Evolutionary conservation across 2,888 invertebrate species (phyloP).

Genomic region (Pheosia gnoma): DNA sequence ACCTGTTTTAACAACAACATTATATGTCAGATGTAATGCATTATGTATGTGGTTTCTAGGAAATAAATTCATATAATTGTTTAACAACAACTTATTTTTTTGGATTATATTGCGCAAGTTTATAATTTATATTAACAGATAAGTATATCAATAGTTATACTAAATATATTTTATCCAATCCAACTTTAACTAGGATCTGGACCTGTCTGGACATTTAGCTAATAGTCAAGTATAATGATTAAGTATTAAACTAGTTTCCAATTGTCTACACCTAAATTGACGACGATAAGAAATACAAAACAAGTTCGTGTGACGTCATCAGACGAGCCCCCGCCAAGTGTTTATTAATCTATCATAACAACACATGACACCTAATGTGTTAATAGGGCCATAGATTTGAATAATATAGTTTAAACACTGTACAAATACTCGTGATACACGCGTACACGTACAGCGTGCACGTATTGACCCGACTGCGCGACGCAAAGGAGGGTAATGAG

Average conservation of each 20-base stretch:
- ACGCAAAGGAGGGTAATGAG: too few species aligned
- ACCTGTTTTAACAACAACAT: too few species aligned
- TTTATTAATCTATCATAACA: slow-evolving; percentile 13
- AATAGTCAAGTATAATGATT: not conserved
- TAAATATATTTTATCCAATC: too few species aligned
- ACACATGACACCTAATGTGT: slow-evolving; percentile 1
- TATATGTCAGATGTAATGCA: too few species aligned
- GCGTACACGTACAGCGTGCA: not conserved
- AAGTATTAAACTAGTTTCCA: not conserved
- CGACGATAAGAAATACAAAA: slow-evolving; percentile 21
- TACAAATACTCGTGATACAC: slow-evolving; percentile 19
- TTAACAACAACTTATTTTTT: not conserved
- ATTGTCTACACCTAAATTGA: slow-evolving; percentile 5
- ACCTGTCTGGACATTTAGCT: too few species aligned
- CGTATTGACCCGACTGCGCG: not conserved
- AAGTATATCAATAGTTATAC: too few species aligned
- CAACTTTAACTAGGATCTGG: too few species aligned
- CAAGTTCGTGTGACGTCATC: slow-evolving; percentile 28
- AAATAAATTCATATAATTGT: not conserved
- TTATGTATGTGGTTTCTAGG: not conserved
- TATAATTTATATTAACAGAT: too few species aligned
- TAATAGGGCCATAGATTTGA: not conserved
- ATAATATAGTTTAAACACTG: slow-evolving; percentile 15
- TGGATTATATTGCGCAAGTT: too few species aligned
- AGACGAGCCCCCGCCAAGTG: slow-evolving; percentile 34